Evolutionary conservation across 2,113 vertebrate species (phyloP).

Genomic region (Takifugu flavidus): DNA sequence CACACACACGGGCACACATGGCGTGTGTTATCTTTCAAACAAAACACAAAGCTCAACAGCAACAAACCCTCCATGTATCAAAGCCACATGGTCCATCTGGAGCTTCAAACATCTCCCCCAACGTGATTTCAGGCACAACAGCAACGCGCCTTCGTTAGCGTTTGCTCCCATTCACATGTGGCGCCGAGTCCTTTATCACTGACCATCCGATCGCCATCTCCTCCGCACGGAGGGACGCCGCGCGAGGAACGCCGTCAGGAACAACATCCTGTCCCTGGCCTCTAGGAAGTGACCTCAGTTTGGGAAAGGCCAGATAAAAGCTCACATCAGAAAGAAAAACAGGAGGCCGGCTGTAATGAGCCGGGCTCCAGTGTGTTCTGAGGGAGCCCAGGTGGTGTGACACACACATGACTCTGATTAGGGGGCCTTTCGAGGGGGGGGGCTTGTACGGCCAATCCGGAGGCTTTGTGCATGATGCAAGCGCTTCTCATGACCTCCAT

Average conservation of each 20-base stretch:
- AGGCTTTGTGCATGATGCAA: conserved; percentile 45
- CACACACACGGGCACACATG: neutral
- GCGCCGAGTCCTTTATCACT: conserved; percentile 20
- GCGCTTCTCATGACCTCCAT: neutral
- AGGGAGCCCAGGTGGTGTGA: conserved; percentile 71
- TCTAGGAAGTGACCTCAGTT: conserved; percentile 73
- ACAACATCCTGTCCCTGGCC: conserved; percentile 69
- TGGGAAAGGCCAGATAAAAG: conserved; percentile 66
- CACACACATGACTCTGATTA: conserved; percentile 73
- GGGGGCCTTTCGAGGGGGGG: conserved; percentile 37
- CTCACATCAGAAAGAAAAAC: conserved; percentile 65
- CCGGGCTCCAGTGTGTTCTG: conserved; percentile 59
- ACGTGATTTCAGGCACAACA: conserved; percentile 27
- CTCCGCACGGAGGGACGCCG: conserved; percentile 14
- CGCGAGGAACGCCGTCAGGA: conserved; percentile 58
- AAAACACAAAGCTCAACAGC: conserved; percentile 30
- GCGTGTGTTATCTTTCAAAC: conserved; percentile 22
- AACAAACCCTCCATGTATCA: conserved; percentile 30
- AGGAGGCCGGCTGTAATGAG: conserved; percentile 58
- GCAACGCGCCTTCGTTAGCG: neutral
- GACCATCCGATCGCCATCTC: neutral
- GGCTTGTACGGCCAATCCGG: conserved; percentile 27
- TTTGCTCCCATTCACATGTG: conserved; percentile 21
- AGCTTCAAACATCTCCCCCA: conserved; percentile 24
- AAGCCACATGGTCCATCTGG: conserved; percentile 25